Evolutionary conservation across 2,797 vertebrate species (phyloP).

Genomic region (Podarcis lilfordi): DNA sequence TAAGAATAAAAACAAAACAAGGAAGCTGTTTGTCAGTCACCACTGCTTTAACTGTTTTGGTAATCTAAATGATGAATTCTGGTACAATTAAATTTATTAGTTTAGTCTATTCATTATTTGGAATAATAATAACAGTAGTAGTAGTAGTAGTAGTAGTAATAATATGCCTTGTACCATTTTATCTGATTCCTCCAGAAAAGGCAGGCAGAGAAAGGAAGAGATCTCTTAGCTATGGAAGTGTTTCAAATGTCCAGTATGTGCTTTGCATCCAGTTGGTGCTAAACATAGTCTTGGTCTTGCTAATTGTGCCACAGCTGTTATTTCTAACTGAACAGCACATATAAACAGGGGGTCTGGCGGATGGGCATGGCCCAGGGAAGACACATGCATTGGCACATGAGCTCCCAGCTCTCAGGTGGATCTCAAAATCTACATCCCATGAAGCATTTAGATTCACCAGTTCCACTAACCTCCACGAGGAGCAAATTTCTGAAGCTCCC

Average conservation of each 20-base stretch:
- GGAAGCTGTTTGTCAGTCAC: conserved; percentile 51
- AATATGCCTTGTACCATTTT: background rate
- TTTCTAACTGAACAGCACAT: background rate
- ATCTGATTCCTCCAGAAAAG: background rate
- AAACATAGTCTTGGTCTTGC: background rate
- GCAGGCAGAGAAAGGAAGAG: conserved; percentile 33
- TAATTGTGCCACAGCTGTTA: background rate
- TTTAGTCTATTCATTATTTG: background rate
- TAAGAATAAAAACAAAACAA: conserved; percentile 41
- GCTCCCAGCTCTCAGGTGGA: background rate
- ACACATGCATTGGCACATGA: background rate
- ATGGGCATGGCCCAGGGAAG: background rate
- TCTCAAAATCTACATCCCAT: background rate
- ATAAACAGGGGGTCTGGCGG: too few species aligned
- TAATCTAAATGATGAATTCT: background rate
- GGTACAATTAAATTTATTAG: background rate
- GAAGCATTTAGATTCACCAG: background rate
- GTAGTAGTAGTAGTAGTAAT: too few species aligned
- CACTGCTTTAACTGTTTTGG: conserved; percentile 54
- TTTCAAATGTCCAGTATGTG: background rate
- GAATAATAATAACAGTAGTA: too few species aligned
- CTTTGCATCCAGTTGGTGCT: background rate
- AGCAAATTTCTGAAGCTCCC: background rate
- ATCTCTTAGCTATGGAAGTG: background rate
- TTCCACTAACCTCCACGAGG: background rate